Conservation (phyloP, 2,888 invertebrate species). For the Drosophila quinaria region DNA sequence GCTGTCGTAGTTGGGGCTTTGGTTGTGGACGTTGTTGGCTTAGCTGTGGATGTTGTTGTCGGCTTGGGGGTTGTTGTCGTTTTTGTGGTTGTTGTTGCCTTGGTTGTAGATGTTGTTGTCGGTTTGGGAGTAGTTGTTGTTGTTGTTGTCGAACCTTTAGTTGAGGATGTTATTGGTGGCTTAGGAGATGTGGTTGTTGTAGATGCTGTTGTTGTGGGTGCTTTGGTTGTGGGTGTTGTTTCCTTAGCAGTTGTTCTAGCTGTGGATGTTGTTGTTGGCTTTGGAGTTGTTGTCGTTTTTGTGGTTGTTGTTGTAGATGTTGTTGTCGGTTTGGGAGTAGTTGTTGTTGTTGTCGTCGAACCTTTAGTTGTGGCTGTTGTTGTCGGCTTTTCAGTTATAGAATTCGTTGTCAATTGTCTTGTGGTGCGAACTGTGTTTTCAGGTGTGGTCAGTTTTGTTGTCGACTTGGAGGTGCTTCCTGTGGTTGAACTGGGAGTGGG, state of each 20-base stretch:
- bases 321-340: constrained; percentile 1
- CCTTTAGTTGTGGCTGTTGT: not conserved
- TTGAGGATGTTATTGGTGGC: too few relatives aligned
- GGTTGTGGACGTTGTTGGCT: too few relatives aligned
- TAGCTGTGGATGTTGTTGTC: too few relatives aligned
- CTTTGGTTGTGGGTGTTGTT: constrained; percentile 1
- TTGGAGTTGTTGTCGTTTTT: not conserved
- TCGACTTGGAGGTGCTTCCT: not conserved
- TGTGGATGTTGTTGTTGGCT: constrained; percentile 1
- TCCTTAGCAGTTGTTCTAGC: not conserved
- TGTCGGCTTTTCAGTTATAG: not conserved
- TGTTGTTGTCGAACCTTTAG: not conserved
- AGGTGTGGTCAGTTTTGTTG: constrained; percentile 2
- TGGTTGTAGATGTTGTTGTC: not conserved
- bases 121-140: too few relatives aligned
- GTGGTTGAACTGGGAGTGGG: constrained; percentile 16
- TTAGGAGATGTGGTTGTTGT: too few relatives aligned
- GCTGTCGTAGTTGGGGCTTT: too few relatives aligned
- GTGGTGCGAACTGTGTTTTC: constrained; percentile 12
- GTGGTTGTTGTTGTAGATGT: not conserved
- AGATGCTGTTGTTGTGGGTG: not conserved
- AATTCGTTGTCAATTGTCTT: not conserved
- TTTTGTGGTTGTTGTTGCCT: too few relatives aligned
- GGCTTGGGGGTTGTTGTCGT: too few relatives aligned
- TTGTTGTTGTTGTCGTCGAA: constrained; percentile 4